phyloP scores from a whole-genome alignment of 2,113 vertebrate species.

The Poicephalus gulielmi region DNA sequence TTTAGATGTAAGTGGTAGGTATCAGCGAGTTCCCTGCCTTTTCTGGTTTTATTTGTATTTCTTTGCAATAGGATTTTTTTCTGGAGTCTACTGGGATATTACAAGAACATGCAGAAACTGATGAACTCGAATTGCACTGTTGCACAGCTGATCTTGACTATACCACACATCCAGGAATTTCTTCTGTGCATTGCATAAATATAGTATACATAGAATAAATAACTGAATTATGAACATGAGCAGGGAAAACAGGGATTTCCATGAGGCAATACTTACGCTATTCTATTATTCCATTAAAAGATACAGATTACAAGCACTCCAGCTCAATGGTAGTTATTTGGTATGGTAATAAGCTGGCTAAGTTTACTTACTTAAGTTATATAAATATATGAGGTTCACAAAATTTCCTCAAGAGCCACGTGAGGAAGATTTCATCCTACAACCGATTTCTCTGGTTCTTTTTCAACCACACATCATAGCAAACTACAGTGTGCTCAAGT shows the following conservation, averaged over 20 bases:
- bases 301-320: neutral
- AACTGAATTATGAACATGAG: neutral
- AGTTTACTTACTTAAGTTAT: neutral
- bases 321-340: neutral
- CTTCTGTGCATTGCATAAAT: neutral
- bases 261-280: neutral
- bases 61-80: neutral
- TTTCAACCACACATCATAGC: neutral
- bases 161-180: neutral
- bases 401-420: neutral
- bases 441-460: neutral
- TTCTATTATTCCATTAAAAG: neutral
- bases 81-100: neutral
- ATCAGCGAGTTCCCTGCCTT: neutral
- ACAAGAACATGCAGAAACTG: neutral
- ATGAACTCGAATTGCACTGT: neutral
- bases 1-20: constrained; percentile 17
- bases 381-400: neutral
- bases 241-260: neutral
- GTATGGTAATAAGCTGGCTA: neutral
- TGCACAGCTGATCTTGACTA: neutral
- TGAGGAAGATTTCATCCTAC: neutral
- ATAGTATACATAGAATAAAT: neutral
- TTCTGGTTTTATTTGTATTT: neutral
- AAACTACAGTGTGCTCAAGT: neutral